Evolutionary conservation across 2,888 invertebrate genomes (phyloP), one percentile per base, ranked within the genome.

Genomic region (Laothoe populi): DNA sequence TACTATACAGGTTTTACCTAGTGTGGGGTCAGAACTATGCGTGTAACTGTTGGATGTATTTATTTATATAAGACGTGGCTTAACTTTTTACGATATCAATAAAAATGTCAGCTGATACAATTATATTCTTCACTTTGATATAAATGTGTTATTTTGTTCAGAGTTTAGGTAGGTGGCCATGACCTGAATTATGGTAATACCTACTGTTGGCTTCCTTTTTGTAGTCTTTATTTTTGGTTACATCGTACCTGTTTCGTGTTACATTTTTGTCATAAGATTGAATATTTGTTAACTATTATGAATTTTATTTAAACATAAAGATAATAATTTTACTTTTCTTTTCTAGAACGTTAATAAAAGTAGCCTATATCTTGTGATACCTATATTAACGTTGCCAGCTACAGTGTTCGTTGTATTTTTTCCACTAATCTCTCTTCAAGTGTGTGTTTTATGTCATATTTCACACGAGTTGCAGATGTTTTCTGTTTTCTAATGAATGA

Each of bases 101-200:
- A 72, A 70, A 70, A 72, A 68, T 70, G 70, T 71, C 67, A 66
- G 66, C 68, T 64, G 60, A 66, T 48, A 42, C 61, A 62, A 69
- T 65, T 64, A 68, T 68, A 65, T 67, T 64, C 49, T 68, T 58
- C 48, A 16, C 49, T 61, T 59, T 53, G 58, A 63, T 62, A 61
- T 59, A 64, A 64, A 57, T 57, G n/a, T 31, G 38, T 35, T 57
- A 31, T 57, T 49, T 57, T 57, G 11, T 38, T 21, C 4, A 21
- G 16, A 58, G 10, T 35, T 35, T 10, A 19, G 16, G 26, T 26
- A 49, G 11, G 31, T 46, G 45, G 4, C 11, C 19, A 11, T 46
- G 45, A 21, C 45, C 45, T 46, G 45, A 46, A 21, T 21, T 46
- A 19, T 21, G 11, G 45, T 46, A 21, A 46, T 46, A 46, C 21